Base-by-base conservation (phyloP, 2,888 invertebrate genomes). In the Athrips mouffetella region DNA sequence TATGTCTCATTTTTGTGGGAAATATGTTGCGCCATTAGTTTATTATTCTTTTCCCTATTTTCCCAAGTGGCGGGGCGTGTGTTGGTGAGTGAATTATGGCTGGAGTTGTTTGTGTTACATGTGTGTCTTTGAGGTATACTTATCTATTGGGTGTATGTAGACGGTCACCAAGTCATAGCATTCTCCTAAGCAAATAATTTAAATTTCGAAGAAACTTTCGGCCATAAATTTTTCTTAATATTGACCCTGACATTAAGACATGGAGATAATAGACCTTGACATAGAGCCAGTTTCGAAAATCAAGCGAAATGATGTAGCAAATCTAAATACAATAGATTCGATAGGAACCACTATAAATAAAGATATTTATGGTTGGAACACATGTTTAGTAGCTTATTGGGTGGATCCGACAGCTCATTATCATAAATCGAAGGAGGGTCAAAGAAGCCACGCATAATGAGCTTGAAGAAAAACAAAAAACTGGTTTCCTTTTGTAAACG, bases 31-130 rank as follows among this genome's bases (percentile, higher is more conserved):
- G 50, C 48, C 47, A 42, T 50, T 49, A 48, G 48, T 52, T 48
- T 56, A 57, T 52, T 54, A 50, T 57, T 54, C 47, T 57, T 53
- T 55, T 55, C 58, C 59, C 57, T 55, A 55, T 67, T 62, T 59
- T 48, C 51, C 52, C 49, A 56, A 62, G 55, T 48, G 53, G 47
- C 49, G 50, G 58, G 53, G 59, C 56, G 60, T 62, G 7, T 37
- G 58, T 54, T 52, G 45, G 50, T 56, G 59, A 61, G 55, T 67
- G 63, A 67, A 45, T 66, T 64, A 70, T 68, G 50, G 48, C 49
- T 45, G 33, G 58, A 63, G 55, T 63, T 63, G 57, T 66, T 63
- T 62, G 59, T 66, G 57, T 59, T 55, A 58, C 41, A 25, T 20
- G 21, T 52, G 45, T 55, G 45, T 52, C 40, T 51, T 37, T 37